Evolutionary conservation across 2,113 vertebrate genomes (phyloP).

Genomic region (Myiopsitta monachus): DNA sequence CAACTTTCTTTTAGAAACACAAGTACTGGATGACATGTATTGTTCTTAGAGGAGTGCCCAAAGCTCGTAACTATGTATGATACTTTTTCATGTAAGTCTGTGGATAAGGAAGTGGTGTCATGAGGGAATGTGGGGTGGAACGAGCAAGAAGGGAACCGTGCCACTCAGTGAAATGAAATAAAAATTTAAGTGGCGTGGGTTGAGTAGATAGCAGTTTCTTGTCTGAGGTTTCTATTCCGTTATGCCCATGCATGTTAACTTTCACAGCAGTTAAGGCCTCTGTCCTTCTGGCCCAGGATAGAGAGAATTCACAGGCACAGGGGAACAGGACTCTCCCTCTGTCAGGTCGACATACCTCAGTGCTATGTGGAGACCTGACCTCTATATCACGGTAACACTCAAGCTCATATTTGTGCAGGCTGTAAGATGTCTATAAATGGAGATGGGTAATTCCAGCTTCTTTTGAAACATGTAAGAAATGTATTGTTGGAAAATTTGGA

Average conservation of each 20-base stretch:
- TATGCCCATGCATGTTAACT: not conserved
- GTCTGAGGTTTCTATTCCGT: not conserved
- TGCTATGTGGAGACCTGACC: not conserved
- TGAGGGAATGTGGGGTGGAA: not conserved
- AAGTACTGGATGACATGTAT: rapidly evolving
- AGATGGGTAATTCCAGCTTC: not conserved
- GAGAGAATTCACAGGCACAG: not conserved
- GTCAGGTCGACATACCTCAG: rapidly evolving
- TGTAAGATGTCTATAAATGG: not conserved
- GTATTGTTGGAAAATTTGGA: not conserved
- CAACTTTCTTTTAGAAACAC: not conserved
- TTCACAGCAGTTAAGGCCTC: not conserved
- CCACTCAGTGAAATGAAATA: not conserved
- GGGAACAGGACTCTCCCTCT: not conserved
- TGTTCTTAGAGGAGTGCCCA: not conserved
- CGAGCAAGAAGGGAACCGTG: not conserved
- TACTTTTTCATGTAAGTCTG: not conserved
- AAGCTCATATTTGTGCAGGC: rapidly evolving
- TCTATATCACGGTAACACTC: not conserved
- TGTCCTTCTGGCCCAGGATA: not conserved
- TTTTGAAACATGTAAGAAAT: not conserved
- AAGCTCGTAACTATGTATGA: not conserved
- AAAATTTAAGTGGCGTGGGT: not conserved
- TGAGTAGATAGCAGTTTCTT: not conserved
- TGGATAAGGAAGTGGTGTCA: not conserved